A percentile compares a stretch with the other conserved stretches of the same genome.
phyloP scores from a whole-genome alignment of 2,113 vertebrate species.

The Dasypus novemcinctus region DNA sequence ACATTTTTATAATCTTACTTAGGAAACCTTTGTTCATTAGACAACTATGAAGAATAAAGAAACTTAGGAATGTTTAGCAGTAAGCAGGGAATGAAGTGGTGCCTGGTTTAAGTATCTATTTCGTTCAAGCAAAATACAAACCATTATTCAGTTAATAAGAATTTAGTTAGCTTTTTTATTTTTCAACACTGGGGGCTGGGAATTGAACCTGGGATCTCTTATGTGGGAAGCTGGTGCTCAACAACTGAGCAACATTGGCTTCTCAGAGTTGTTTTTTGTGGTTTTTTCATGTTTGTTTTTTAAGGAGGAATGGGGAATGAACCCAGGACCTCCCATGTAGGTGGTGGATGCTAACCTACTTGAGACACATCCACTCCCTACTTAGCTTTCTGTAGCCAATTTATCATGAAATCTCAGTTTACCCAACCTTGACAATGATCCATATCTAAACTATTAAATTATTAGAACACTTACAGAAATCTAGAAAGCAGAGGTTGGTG shows the following conservation, averaged over 20 bases:
- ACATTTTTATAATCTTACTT: slow-evolving; percentile 95
- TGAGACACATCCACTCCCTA: too few species aligned
- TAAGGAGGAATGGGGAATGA: too few species aligned
- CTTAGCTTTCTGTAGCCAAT: slow-evolving; percentile 67
- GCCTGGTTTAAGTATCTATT: slow-evolving; percentile 51
- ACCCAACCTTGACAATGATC: slow-evolving; percentile 79
- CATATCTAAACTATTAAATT: slow-evolving; percentile 66
- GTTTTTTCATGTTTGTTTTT: too few species aligned
- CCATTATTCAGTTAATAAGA: slow-evolving; percentile 53
- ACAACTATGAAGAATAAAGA: slow-evolving; percentile 81
- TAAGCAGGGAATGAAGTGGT: slow-evolving; percentile 69
- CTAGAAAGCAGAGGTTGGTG: slow-evolving; percentile 43
- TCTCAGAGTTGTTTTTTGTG: too few species aligned
- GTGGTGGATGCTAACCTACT: too few species aligned
- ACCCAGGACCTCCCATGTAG: too few species aligned
- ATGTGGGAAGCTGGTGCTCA: too few species aligned
- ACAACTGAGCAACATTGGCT: too few species aligned
- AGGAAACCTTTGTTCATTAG: slow-evolving; percentile 92
- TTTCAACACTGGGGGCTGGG: too few species aligned
- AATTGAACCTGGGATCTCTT: too few species aligned
- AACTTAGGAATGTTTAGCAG: slow-evolving; percentile 79
- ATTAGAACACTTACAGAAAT: slow-evolving; percentile 66
- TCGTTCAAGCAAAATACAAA: slow-evolving; percentile 70
- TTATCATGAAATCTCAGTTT: slow-evolving; percentile 70
- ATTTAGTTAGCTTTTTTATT: slow-evolving; percentile 70